Percentiles rank a stretch among this genome's conserved stretches.
phyloP scores from a whole-genome alignment of 2,113 vertebrate species.

The Corythoichthys haematopterus region DNA sequence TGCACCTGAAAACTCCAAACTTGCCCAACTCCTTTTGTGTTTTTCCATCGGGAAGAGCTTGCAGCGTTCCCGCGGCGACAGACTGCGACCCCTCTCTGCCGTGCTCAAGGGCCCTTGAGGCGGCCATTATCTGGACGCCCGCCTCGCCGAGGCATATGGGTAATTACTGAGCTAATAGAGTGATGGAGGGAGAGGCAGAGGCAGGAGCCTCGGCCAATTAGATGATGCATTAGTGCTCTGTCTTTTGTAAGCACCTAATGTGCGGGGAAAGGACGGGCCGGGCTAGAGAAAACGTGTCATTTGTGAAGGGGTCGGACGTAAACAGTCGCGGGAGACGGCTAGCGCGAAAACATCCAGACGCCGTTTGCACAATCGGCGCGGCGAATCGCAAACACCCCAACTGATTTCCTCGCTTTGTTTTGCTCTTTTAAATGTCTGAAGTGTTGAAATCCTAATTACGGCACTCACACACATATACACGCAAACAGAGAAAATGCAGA shows the following conservation, averaged over 20 bases:
- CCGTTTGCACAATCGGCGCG: conserved; percentile 42
- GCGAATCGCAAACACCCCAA: conserved; percentile 29
- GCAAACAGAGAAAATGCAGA: conserved; percentile 61
- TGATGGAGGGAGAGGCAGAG: conserved; percentile 99
- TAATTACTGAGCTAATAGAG: conserved; percentile 99
- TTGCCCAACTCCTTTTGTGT: conserved; percentile 55
- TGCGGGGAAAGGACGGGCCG: conserved; percentile 96
- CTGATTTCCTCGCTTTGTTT: conserved; percentile 66
- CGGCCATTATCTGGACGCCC: conserved; percentile 95
- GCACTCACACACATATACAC: conserved; percentile 74
- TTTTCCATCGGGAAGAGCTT: conserved; percentile 54
- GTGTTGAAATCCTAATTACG: conserved; percentile 98
- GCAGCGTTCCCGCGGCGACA: conserved; percentile 77
- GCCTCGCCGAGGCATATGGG: conserved; percentile 98
- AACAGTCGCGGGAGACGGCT: conserved; percentile 18
- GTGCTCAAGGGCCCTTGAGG: conserved; percentile 99
- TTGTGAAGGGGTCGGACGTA: conserved; percentile 86
- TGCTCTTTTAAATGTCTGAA: conserved; percentile 77
- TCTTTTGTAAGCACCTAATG: conserved; percentile 99
- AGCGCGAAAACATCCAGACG: conserved; percentile 11
- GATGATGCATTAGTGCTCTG: conserved; percentile 99
- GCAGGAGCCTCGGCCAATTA: conserved; percentile 99
- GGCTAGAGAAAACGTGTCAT: conserved; percentile 72
- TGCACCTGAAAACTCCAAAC: conserved; percentile 23
- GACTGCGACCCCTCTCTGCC: conserved; percentile 91